phyloP scores from a whole-genome alignment of 2,888 invertebrate genomes.

The Panzeria rudis region DNA sequence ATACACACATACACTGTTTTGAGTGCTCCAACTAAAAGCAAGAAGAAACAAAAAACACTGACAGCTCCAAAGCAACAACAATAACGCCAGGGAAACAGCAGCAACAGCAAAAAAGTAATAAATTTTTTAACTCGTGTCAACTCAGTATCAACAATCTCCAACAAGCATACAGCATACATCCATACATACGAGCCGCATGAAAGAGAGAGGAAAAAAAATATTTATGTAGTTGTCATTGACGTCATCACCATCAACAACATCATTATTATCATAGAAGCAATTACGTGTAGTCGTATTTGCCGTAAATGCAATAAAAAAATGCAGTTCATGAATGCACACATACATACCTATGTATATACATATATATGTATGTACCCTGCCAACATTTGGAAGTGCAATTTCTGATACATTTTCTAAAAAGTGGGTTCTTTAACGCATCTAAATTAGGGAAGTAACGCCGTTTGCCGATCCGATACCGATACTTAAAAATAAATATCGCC shows the following conservation, averaged over 20 bases:
- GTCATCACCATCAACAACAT: conserved; percentile 45
- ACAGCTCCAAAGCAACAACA: conserved; percentile 45
- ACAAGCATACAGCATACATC: conserved; percentile 41
- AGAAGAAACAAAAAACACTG: conserved; percentile 39
- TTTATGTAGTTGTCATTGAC: conserved; percentile 55
- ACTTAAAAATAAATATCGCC: too few relatives aligned
- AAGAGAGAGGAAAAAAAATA: neutral
- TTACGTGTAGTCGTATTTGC: conserved; percentile 2
- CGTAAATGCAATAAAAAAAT: neutral
- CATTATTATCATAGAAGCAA: conserved; percentile 41
- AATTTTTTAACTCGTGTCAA: conserved; percentile 79
- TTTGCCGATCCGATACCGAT: too few relatives aligned
- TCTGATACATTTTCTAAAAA: too few relatives aligned
- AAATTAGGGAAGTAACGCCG: too few relatives aligned
- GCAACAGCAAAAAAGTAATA: conserved; percentile 49
- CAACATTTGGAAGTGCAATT: too few relatives aligned
- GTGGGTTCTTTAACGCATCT: too few relatives aligned
- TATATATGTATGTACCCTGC: too few relatives aligned
- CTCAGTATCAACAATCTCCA: conserved; percentile 73
- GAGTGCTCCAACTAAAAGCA: conserved; percentile 59
- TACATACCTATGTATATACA: too few relatives aligned
- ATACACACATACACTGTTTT: conserved; percentile 30
- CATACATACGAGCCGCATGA: neutral
- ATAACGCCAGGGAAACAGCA: conserved; percentile 41
- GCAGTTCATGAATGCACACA: neutral